Evolutionary conservation across 2,888 invertebrate species (phyloP).

Genomic region (Chironomus riparius): DNA sequence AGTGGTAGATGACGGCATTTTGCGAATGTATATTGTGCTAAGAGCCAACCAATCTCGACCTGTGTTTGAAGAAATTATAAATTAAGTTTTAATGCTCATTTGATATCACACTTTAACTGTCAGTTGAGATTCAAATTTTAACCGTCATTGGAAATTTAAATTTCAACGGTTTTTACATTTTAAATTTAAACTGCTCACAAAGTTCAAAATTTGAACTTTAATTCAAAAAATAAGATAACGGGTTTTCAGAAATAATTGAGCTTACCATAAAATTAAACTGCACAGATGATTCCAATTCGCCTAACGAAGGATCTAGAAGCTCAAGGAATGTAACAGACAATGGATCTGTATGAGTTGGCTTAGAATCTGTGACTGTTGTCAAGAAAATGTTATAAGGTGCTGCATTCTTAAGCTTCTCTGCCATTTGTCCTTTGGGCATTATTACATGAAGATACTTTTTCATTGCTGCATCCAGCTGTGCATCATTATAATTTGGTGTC

Average conservation of each 20-base stretch:
- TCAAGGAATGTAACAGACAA: slow-evolving; percentile 62
- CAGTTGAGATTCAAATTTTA: too few relatives aligned
- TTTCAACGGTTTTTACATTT: too few relatives aligned
- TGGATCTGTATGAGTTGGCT: slow-evolving; percentile 53
- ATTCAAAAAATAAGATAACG: too few relatives aligned
- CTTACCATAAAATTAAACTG: slow-evolving; percentile 82
- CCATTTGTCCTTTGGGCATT: slow-evolving; percentile 52
- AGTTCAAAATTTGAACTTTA: too few relatives aligned
- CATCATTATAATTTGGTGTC: not conserved
- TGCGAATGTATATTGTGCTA: slow-evolving; percentile 73
- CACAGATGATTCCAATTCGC: slow-evolving; percentile 61
- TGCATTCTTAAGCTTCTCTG: slow-evolving; percentile 53
- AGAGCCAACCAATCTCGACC: slow-evolving; percentile 76
- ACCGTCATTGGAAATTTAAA: too few relatives aligned
- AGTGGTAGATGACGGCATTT: slow-evolving; percentile 63
- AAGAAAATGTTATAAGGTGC: slow-evolving; percentile 69
- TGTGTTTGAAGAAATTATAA: too few relatives aligned
- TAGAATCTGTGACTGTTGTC: slow-evolving; percentile 57
- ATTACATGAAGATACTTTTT: slow-evolving; percentile 47
- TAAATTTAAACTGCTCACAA: too few relatives aligned
- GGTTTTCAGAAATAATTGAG: too few relatives aligned
- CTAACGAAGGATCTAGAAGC: slow-evolving; percentile 67
- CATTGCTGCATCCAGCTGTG: slow-evolving; percentile 34
- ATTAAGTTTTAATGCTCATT: too few relatives aligned
- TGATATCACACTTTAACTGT: too few relatives aligned